Percentiles rank a stretch among this genome's conserved stretches.
Conservation (phyloP, 2,888 invertebrate genomes). For the Trachelus tabidus region DNA sequence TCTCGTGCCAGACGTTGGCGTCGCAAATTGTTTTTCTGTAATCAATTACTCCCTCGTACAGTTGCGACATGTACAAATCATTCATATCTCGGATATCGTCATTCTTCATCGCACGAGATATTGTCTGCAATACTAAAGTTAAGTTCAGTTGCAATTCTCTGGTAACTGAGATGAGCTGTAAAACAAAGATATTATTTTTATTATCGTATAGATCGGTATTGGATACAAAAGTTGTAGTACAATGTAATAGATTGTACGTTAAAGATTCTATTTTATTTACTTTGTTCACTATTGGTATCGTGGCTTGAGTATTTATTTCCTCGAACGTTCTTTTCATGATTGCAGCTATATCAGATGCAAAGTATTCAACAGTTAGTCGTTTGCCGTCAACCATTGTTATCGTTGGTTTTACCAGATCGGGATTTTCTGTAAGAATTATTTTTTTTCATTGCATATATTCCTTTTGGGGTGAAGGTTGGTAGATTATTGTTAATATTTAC, state of each 20-base stretch:
- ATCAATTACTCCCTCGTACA: slow-evolving; percentile 48
- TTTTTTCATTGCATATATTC: not conserved
- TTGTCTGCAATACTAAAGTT: slow-evolving; percentile 51
- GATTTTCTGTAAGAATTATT: slow-evolving; percentile 53
- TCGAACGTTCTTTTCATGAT: slow-evolving; percentile 47
- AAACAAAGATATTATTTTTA: slow-evolving; percentile 7
- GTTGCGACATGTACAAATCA: slow-evolving; percentile 56
- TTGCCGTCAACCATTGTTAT: slow-evolving; percentile 48
- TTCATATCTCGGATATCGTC: slow-evolving; percentile 64
- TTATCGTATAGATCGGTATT: not conserved
- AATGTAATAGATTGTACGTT: not conserved
- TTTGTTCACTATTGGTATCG: slow-evolving; percentile 55
- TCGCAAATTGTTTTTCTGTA: slow-evolving; percentile 50
- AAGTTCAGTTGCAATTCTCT: slow-evolving; percentile 57
- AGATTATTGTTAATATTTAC: slow-evolving; percentile 29
- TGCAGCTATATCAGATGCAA: slow-evolving; percentile 47
- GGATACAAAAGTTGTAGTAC: not conserved
- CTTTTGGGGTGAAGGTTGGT: not conserved
- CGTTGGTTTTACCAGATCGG: slow-evolving; percentile 58
- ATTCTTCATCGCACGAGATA: slow-evolving; percentile 55
- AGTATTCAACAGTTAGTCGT: slow-evolving; percentile 54
- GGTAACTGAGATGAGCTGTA: slow-evolving; percentile 52
- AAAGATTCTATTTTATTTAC: slow-evolving; percentile 33
- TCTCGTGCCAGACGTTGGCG: slow-evolving; percentile 53
- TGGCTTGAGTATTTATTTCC: slow-evolving; percentile 53